phyloP scores from a whole-genome alignment of 2,888 invertebrate genomes.

The Caenorhabditis zanzibari region DNA sequence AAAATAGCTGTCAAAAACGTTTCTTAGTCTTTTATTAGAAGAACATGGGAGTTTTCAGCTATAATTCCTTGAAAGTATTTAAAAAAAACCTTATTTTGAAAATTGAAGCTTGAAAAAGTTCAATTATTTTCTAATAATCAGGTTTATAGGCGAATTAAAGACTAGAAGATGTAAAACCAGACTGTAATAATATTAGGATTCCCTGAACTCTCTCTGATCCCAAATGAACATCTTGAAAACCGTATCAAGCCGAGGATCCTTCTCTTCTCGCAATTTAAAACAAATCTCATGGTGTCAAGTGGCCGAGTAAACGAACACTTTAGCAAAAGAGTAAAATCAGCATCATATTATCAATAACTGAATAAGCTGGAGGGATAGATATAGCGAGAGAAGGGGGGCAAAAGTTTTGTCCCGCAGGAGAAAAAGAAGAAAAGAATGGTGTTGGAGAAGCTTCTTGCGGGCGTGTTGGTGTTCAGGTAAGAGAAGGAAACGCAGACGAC shows the following conservation, averaged over 20 bases:
- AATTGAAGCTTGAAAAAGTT: too few relatives aligned
- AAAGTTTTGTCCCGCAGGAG: constrained; percentile 43
- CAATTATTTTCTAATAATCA: too few relatives aligned
- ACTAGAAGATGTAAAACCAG: too few relatives aligned
- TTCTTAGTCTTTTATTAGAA: too few relatives aligned
- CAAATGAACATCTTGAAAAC: too few relatives aligned
- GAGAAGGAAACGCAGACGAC: constrained; percentile 45
- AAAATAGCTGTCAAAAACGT: too few relatives aligned
- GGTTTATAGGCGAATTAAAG: too few relatives aligned
- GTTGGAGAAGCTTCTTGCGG: constrained; percentile 36
- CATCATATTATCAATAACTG: constrained; percentile 56
- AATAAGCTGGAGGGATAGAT: neutral
- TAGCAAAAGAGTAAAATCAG: constrained; percentile 10
- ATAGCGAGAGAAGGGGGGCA: constrained; percentile 20
- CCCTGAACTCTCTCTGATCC: too few relatives aligned
- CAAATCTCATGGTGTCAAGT: constrained; percentile 15
- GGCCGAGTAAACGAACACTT: constrained; percentile 28
- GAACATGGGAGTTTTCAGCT: too few relatives aligned
- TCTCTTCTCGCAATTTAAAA: neutral
- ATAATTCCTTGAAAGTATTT: too few relatives aligned
- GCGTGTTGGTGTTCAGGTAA: constrained; percentile 59
- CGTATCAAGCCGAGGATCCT: neutral
- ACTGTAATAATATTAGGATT: too few relatives aligned
- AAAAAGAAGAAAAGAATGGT: neutral
- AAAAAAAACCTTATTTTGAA: too few relatives aligned